phyloP scores from a whole-genome alignment of 2,113 vertebrate species.

The Oxygymnocypris stewartii region DNA sequence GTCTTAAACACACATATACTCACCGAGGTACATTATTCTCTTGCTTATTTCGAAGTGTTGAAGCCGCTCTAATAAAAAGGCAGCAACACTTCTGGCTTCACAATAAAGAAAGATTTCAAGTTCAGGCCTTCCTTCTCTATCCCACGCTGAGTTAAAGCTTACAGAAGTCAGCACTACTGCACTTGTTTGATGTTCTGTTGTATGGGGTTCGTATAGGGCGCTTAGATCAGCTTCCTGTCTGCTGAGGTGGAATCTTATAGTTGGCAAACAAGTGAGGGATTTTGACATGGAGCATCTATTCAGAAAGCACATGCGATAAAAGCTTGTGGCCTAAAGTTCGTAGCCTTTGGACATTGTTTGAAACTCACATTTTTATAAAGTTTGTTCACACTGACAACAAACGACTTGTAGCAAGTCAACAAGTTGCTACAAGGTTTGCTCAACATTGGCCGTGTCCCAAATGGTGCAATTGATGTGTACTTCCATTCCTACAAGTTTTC shows the following conservation, averaged over 20 bases:
- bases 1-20: conserved; percentile 34
- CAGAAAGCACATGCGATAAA: background rate
- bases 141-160: conserved; percentile 33
- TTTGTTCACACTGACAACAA: background rate
- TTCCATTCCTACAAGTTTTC: background rate
- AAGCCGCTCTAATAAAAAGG: conserved; percentile 25
- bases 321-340: background rate
- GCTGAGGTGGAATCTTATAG: conserved; percentile 22
- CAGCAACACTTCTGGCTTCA: conserved; percentile 20
- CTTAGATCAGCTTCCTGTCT: conserved; percentile 38
- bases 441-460: background rate
- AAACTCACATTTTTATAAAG: background rate
- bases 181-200: conserved; percentile 47
- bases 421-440: background rate
- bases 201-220: conserved; percentile 35
- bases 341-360: background rate
- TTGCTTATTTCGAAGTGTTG: background rate
- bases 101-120: conserved; percentile 38
- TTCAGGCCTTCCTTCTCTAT: conserved; percentile 38
- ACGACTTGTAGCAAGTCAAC: background rate
- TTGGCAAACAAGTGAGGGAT: background rate
- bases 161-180: conserved; percentile 42
- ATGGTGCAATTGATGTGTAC: background rate
- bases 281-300: background rate
- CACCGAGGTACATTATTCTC: conserved; percentile 30